Base-by-base conservation (phyloP, 2,113 vertebrate genomes). In the Neodontobutis hainanensis region DNA sequence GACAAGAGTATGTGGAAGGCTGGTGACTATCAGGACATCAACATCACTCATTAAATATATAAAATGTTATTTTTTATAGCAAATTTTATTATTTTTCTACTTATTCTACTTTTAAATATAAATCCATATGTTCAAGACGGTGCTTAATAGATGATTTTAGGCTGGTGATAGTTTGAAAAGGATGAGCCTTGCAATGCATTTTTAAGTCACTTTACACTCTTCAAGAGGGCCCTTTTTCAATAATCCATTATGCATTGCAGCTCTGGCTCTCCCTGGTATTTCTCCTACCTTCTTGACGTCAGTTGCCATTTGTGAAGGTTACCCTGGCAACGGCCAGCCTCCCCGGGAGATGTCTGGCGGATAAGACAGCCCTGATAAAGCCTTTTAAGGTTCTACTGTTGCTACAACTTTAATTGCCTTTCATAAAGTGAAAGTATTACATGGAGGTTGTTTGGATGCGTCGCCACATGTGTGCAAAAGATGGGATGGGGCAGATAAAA, bases 281-380 rank as follows among this genome's bases (percentile, higher is more conserved):
- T 94, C 92, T 93, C 92, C 92, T 94, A 92, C 91, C 93, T 93
- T 91, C 92, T 93, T 96, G 94, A 96, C 89, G 92, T 96, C 95
- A 96, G 89, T 90, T 94, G 92, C 94, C 94, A 92, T 95, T 96
- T 95, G 92, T 94, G 89, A 91, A 85, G 85, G 94, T 96, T 95
- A 90, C 94, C 94, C 88, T 88, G 92, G 94, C 92, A 94, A 96
- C 94, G 89, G 91, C 94, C 91, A 94, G 73, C 94, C 92, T 94
- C 93, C 92, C 93, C 85, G 88, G 92, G 93, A 93, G 93, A 94
- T 92, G 91, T 90, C 87, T 92, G 87, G 84, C 90, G 91, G 92
- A 94, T 93, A 93, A 91, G 88, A 93, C 90, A 78, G 89, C 85
- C 91, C 88, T 87, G 85, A 89, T 93, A 92, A 93, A 90, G 92